These are phyloP conservation scores for Semaprochilodus insignis DNA, from an alignment of 2,797 vertebrate genomes.

Conservation along the genomic window DNA sequence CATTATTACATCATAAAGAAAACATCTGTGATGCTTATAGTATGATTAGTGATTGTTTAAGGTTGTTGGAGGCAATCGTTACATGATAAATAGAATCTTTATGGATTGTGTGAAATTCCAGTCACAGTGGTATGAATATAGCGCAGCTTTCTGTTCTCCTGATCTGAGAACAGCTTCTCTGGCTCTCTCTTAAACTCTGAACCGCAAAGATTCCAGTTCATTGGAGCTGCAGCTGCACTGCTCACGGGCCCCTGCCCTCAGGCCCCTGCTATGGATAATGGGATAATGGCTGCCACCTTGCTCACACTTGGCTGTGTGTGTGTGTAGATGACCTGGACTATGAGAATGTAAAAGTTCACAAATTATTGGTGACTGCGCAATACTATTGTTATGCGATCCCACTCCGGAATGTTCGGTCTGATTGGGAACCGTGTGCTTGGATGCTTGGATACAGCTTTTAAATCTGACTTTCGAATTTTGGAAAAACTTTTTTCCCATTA, in stretches of 20 bases:
- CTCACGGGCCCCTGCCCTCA: conserved; percentile 57
- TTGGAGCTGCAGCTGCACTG: conserved; percentile 54
- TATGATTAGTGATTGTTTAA: neutral
- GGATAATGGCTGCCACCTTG: conserved; percentile 84
- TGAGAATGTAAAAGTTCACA: conserved; percentile 41
- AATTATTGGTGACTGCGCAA: neutral
- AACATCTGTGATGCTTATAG: neutral
- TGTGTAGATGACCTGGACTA: conserved; percentile 39
- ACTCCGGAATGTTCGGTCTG: no score
- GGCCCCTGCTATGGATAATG: conserved; percentile 77
- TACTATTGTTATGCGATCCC: no score
- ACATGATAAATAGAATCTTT: neutral
- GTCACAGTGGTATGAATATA: neutral
- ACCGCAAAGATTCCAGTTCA: conserved; percentile 46
- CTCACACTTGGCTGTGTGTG: conserved; percentile 68
- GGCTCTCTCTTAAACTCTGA: conserved; percentile 29
- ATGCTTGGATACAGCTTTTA: no score
- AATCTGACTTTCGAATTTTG: no score
- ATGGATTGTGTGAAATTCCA: neutral
- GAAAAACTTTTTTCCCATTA: no score
- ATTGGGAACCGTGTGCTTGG: no score
- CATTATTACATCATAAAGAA: no score
- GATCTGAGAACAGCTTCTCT: conserved; percentile 43
- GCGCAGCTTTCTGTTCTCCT: neutral
- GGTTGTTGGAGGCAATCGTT: neutral